These are phyloP conservation scores for Heliangelus exortis DNA, from an alignment of 2,797 vertebrate species.

Conservation along the genomic window DNA sequence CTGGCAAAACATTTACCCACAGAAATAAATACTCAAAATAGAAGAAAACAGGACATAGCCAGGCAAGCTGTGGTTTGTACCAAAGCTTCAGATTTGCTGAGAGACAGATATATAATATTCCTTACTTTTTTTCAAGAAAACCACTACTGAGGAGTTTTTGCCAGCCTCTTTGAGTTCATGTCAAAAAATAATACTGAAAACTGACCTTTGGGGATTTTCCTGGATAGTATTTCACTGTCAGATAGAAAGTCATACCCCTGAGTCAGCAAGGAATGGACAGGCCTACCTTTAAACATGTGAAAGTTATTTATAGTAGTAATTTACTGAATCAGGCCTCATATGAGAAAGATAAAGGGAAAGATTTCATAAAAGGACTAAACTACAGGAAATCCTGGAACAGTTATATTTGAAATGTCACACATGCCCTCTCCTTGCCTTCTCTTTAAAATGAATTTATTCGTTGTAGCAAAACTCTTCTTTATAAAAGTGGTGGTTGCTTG, in stretches of 20 bases:
- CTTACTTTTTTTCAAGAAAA: conserved; percentile 31
- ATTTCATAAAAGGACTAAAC: not conserved
- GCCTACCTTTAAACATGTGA: conserved; percentile 25
- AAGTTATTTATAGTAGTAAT: conserved; percentile 28
- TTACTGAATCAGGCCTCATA: not conserved
- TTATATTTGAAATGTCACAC: not conserved
- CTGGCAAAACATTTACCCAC: conserved; percentile 1
- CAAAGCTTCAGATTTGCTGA: conserved; percentile 52
- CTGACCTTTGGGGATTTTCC: conserved; percentile 45
- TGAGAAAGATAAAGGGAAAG: not conserved
- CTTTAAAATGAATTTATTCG: not conserved
- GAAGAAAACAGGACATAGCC: conserved; percentile 36
- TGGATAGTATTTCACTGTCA: conserved; percentile 33
- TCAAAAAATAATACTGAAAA: conserved; percentile 46
- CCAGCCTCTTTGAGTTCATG: not conserved
- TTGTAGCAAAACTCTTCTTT: not conserved
- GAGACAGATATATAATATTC: conserved; percentile 50
- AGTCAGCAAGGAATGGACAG: conserved; percentile 8
- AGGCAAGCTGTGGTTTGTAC: conserved; percentile 42
- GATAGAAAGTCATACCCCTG: not conserved
- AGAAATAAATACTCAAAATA: conserved; percentile 43
- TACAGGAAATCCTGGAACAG: not conserved
- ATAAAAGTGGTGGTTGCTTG: not conserved
- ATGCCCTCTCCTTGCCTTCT: not conserved
- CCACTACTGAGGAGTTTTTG: conserved; percentile 30